Evolutionary conservation across 2,888 invertebrate genomes (phyloP).

Genomic region (Drosophila subquinaria): DNA sequence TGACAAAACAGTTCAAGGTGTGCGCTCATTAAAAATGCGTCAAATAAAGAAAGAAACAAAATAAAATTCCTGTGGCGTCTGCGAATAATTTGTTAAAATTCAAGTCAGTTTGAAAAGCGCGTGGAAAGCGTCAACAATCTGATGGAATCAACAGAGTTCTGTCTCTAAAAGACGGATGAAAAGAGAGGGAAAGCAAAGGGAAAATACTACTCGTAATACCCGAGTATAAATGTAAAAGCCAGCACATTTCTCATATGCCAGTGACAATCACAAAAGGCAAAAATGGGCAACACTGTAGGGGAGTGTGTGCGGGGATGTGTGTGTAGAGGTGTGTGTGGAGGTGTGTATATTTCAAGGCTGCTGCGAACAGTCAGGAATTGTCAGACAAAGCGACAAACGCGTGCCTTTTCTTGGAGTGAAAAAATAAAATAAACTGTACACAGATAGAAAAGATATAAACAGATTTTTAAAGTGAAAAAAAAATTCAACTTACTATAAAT

Average conservation of each 20-base stretch:
- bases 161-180: neutral
- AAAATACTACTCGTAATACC: neutral
- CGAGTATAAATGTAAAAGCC: conserved; percentile 54
- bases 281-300: conserved; percentile 10
- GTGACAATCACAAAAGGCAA: conserved; percentile 40
- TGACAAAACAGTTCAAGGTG: conserved; percentile 64
- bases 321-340: conserved; percentile 18
- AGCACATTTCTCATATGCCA: conserved; percentile 68
- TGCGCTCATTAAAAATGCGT: conserved; percentile 68
- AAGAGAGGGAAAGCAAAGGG: neutral
- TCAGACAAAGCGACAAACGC: conserved; percentile 34
- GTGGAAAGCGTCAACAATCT: conserved; percentile 47
- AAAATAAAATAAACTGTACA: conserved; percentile 28
- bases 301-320: neutral
- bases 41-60: conserved; percentile 36
- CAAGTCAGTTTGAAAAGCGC: conserved; percentile 44
- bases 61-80: conserved; percentile 52
- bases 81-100: conserved; percentile 74
- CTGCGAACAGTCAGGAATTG: conserved; percentile 21
- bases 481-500: too few relatives aligned
- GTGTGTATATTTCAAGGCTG: conserved; percentile 43
- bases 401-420: conserved; percentile 27
- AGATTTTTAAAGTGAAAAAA: neutral
- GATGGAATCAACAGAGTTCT: conserved; percentile 44
- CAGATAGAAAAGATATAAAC: neutral